These are phyloP conservation scores for Heloderma charlesbogerti DNA, from an alignment of 2,113 vertebrate species.

Conservation along the genomic window DNA sequence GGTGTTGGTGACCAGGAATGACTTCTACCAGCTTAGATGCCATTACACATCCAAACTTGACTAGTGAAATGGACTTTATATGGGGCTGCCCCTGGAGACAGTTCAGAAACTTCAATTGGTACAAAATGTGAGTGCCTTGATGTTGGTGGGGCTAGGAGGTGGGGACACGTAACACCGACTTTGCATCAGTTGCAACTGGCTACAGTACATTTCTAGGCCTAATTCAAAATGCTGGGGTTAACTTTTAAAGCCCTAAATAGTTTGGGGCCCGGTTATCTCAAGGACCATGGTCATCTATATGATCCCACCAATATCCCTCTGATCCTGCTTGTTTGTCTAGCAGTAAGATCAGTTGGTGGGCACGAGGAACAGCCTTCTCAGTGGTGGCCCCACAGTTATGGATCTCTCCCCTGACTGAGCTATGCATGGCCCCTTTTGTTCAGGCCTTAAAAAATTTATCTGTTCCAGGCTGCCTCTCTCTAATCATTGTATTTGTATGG, in stretches of 20 bases:
- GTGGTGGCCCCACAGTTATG: background rate
- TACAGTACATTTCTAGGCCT: background rate
- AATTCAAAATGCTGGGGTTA: background rate
- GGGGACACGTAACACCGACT: background rate
- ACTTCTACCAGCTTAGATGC: background rate
- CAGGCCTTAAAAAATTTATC: background rate
- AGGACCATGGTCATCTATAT: background rate
- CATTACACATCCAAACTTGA: background rate
- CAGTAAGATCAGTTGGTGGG: background rate
- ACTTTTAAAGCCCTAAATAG: background rate
- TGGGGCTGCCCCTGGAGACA: background rate
- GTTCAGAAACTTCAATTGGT: background rate
- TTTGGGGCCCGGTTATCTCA: background rate
- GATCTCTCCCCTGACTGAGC: background rate
- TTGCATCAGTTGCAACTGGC: background rate
- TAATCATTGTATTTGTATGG: background rate
- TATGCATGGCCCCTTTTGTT: background rate
- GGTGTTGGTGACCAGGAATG: background rate
- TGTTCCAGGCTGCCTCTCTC: background rate
- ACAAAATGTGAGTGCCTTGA: background rate
- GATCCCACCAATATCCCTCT: background rate
- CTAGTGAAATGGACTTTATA: background rate
- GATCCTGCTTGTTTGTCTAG: background rate
- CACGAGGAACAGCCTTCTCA: background rate
- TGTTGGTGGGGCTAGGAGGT: background rate